A percentile compares a stretch with the other conserved stretches of the same genome.
Evolutionary conservation across 1,140 invertebrate genomes (phyloP).

Genomic region (Steinernema feltiae): DNA sequence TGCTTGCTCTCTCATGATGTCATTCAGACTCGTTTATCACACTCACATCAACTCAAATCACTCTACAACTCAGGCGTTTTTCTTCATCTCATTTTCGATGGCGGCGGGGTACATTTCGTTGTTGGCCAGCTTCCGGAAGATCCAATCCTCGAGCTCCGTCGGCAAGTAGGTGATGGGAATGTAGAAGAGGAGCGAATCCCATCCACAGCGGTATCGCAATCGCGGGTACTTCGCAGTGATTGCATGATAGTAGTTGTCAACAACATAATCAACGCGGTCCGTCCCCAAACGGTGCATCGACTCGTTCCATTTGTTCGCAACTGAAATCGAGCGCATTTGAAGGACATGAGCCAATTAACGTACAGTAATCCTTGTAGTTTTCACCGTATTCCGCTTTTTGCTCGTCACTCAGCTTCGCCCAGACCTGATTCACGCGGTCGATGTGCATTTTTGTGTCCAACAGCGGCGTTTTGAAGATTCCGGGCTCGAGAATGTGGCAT

Average conservation of each 20-base stretch:
- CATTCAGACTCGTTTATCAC: no score
- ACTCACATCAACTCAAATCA: no score
- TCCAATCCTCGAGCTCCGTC: slow-evolving; percentile 11
- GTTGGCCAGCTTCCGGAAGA: not conserved
- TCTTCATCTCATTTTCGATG: not conserved
- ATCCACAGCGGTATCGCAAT: slow-evolving; percentile 5
- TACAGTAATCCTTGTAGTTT: slow-evolving; percentile 48
- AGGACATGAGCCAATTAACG: slow-evolving; percentile 22
- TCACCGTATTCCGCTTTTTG: slow-evolving; percentile 53
- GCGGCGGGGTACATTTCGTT: not conserved
- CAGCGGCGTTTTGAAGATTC: slow-evolving; percentile 53
- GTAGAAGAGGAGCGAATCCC: slow-evolving; percentile 12
- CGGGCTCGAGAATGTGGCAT: slow-evolving; percentile 57
- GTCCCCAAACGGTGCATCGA: not conserved
- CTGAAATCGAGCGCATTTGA: slow-evolving; percentile 35
- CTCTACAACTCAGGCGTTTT: no score
- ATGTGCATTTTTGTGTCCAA: slow-evolving; percentile 36
- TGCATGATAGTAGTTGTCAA: slow-evolving; percentile 20
- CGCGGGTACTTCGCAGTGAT: slow-evolving; percentile 5
- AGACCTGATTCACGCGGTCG: slow-evolving; percentile 36
- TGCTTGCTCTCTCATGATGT: no score
- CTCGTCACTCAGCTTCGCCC: slow-evolving; percentile 34
- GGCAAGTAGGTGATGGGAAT: slow-evolving; percentile 13
- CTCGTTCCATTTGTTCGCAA: slow-evolving; percentile 17
- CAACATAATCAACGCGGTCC: not conserved